phyloP scores from a whole-genome alignment of 2,797 vertebrate species.

The Chaenodraco wilsoni region DNA sequence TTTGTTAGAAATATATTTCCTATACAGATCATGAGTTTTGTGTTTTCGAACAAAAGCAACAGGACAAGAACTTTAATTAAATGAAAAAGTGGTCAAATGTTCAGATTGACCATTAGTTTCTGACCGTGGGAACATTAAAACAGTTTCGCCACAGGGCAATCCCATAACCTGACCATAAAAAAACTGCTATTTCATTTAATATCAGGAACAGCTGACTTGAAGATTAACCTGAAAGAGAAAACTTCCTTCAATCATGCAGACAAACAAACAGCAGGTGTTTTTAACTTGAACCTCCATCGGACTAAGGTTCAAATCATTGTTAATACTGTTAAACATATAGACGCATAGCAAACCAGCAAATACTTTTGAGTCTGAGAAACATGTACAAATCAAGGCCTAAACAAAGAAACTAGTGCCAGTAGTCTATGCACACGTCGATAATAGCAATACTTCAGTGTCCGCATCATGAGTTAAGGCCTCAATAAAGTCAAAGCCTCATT shows the following conservation, averaged over 20 bases:
- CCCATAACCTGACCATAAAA: not conserved
- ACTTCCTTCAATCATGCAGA: no score
- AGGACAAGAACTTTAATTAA: not conserved
- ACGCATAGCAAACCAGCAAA: not conserved
- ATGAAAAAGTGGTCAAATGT: no score
- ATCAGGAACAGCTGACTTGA: no score
- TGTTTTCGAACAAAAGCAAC: not conserved
- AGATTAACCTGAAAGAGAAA: no score
- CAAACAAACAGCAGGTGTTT: no score
- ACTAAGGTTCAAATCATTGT: not conserved
- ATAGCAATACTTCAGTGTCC: no score
- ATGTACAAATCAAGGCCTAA: not conserved
- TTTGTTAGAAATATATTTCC: not conserved
- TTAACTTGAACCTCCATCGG: no score
- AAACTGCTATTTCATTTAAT: not conserved
- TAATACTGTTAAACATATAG: not conserved
- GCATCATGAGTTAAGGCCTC: no score
- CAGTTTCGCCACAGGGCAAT: not conserved
- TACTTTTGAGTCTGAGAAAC: not conserved
- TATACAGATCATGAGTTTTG: not conserved
- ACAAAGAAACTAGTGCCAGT: not conserved
- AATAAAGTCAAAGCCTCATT: no score
- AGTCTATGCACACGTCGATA: no score
- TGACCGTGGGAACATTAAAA: not conserved
- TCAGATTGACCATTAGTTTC: not conserved